A percentile compares a stretch with the other conserved stretches of the same genome.
phyloP scores from a whole-genome alignment of 2,888 invertebrate genomes.

The Leptinotarsa haldemani region DNA sequence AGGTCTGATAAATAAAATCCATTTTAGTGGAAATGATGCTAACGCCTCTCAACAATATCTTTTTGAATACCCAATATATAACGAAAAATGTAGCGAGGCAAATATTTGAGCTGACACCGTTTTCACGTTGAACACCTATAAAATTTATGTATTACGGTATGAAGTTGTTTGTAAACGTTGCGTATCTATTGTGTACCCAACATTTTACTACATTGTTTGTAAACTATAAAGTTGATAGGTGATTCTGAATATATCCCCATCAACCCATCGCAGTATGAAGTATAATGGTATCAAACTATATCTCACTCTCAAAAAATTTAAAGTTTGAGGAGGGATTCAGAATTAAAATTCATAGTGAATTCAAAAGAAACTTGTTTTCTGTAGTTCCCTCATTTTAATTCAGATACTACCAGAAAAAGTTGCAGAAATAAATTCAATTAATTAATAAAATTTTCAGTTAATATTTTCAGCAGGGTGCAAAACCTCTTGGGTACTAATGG shows the following conservation, averaged over 20 bases:
- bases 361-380: too few species aligned
- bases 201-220: constrained; percentile 1
- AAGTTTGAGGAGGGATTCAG: too few species aligned
- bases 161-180: constrained; percentile 3
- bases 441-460: too few species aligned
- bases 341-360: too few species aligned
- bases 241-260: background rate
- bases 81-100: background rate
- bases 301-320: too few species aligned
- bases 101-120: constrained; percentile 1
- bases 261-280: too few species aligned
- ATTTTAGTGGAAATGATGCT: background rate
- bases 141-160: constrained; percentile 16
- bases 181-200: constrained; percentile 8
- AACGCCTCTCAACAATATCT: constrained; percentile 4
- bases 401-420: too few species aligned
- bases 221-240: background rate
- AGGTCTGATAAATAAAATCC: background rate
- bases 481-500: too few species aligned
- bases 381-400: too few species aligned
- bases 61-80: background rate
- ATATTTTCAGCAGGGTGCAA: too few species aligned
- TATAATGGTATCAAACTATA: too few species aligned
- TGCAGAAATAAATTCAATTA: too few species aligned
- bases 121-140: background rate